phyloP scores from a whole-genome alignment of 30 jellyfish, hydroid and myxozoan genomes.

The Aurelia sp. region DNA sequence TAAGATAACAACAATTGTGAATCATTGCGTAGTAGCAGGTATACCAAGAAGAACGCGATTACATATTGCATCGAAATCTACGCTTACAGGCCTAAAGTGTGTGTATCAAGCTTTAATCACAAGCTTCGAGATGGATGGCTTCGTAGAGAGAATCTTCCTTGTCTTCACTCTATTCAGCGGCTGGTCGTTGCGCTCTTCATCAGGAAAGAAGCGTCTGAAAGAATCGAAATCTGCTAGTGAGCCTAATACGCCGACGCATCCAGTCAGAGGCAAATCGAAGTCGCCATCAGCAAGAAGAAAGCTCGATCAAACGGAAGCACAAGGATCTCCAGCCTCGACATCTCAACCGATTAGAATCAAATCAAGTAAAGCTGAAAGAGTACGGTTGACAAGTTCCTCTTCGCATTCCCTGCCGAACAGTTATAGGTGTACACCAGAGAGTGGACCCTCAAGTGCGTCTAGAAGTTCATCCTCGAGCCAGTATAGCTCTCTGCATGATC shows the following conservation, averaged over 20 bases:
- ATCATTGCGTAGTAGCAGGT: not conserved
- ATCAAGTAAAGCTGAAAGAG: conserved; percentile 1
- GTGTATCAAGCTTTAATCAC: not conserved
- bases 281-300: not conserved
- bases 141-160: not conserved
- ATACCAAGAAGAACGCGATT: not conserved
- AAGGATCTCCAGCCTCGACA: conserved; percentile 41
- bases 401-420: conserved; percentile 58
- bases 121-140: conserved; percentile 11
- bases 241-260: conserved; percentile 38
- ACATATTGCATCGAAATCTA: not conserved
- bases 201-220: conserved; percentile 20
- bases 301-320: not conserved
- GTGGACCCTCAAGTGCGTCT: conserved; percentile 46
- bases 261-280: conserved; percentile 19
- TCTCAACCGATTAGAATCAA: conserved; percentile 69
- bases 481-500: conserved; percentile 49
- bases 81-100: not conserved
- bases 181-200: conserved; percentile 46
- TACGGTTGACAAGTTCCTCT: conserved; percentile 3
- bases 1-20: not conserved
- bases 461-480: conserved; percentile 57
- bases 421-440: conserved; percentile 52
- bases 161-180: conserved; percentile 55
- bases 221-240: conserved; percentile 40